A percentile compares a stretch with the other conserved stretches of the same genome.
Evolutionary conservation across 2,888 invertebrate species (phyloP).

Genomic region (Mamestra brassicae): DNA sequence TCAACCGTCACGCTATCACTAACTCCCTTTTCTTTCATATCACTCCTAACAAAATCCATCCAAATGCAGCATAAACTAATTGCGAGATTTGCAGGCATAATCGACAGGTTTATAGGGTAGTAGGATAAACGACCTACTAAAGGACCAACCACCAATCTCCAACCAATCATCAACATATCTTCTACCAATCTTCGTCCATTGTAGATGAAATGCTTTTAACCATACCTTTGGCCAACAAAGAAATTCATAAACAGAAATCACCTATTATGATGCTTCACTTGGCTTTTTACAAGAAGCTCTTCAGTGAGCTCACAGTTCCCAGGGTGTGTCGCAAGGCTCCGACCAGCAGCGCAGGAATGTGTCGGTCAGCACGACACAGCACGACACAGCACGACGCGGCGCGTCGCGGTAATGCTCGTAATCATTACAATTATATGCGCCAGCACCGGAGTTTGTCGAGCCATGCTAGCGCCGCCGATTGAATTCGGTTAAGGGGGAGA

Average conservation of each 20-base stretch:
- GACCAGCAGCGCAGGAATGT: conserved; percentile 62
- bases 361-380: conserved; percentile 61
- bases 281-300: conserved; percentile 1
- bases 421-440: conserved; percentile 67
- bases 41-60: too few species aligned
- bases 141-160: too few species aligned
- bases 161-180: too few species aligned
- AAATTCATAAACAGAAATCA: conserved; percentile 3
- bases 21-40: too few species aligned
- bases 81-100: too few species aligned
- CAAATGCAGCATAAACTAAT: too few species aligned
- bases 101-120: too few species aligned
- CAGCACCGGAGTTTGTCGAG: conserved; percentile 55
- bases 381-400: conserved; percentile 32
- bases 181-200: too few species aligned
- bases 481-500: conserved; percentile 56
- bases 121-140: too few species aligned
- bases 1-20: too few species aligned
- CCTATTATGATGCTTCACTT: not conserved
- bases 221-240: too few species aligned
- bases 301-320: conserved; percentile 46
- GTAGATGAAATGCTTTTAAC: too few species aligned
- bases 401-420: conserved; percentile 56
- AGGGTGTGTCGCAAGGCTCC: conserved; percentile 46
- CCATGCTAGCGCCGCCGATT: conserved; percentile 39